Base-by-base conservation (phyloP, 2,113 vertebrate genomes). In the Corydoras maculifer region DNA sequence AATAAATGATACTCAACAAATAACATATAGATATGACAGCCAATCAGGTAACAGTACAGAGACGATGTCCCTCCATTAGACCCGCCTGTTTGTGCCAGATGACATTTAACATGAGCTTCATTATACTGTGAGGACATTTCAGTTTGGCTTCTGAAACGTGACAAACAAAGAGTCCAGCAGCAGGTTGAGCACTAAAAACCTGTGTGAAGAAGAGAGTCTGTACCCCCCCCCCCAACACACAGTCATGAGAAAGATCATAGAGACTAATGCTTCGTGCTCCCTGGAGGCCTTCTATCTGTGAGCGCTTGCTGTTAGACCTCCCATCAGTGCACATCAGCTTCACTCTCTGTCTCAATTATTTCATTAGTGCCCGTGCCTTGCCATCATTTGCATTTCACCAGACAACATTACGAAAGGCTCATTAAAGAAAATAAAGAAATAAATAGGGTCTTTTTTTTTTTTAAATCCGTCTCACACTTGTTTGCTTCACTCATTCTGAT, bases 401-500 rank as follows among this genome's bases (percentile, higher is more conserved):
- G 64, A 29, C 13, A 18, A 60, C 71, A 78, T 81, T 78, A 76
- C 35, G 77, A 63, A 78, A 73, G 62, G 66, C 65, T 83, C 65
- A 59, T 65, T 68, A 53, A 58, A 70, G 72, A 67, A 62, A 74
- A 63, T 13, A 53, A 62, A 73, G 15, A 32, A 70, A 53, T 14
- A 53, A 43, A 43, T 43, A 43, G 4, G 35, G 7, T 43, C 7
- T 43, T 43, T 43, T 43, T 43, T 43, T 8, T 43, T 43, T 43
- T 43, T 5, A 43, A 43, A 43, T 43, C 35, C 7, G 53, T 62
- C 74, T 43, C 18, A 31, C 61, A 72, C 72, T 69, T 63, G 72
- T 80, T 81, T 78, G 75, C 75, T 77, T 76, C 81, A 78, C 69
- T 84, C 79, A 77, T 29, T 54, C 62, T 78, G 76, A 85, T 83